Evolutionary conservation across 2,888 invertebrate species (phyloP).

Genomic region (Danaus chrysippus): DNA sequence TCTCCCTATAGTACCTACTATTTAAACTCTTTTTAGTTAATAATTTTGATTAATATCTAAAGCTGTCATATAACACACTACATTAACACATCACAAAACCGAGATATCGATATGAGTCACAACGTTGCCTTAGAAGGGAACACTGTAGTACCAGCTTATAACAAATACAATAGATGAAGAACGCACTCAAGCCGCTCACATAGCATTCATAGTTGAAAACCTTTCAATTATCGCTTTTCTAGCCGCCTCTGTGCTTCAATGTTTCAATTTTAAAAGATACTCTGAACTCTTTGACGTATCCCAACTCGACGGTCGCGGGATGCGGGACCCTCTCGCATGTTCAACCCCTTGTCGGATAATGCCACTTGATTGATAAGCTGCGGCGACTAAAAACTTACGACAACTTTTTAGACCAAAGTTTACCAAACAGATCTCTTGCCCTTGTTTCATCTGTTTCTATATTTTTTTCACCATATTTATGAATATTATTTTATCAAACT

Average conservation of each 20-base stretch:
- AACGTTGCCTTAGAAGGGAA: not conserved
- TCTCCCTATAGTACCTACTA: no score
- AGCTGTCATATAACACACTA: no score
- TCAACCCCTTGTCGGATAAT: conserved; percentile 37
- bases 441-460: no score
- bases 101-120: no score
- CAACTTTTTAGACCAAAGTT: no score
- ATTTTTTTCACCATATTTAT: no score
- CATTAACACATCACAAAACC: no score
- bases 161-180: conserved; percentile 24
- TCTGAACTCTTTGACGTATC: conserved; percentile 63
- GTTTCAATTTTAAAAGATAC: conserved; percentile 71
- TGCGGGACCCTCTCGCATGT: conserved; percentile 46
- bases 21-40: no score
- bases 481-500: no score
- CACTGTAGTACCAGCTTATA: conserved; percentile 8
- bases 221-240: conserved; percentile 57
- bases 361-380: conserved; percentile 44
- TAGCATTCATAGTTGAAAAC: conserved; percentile 36
- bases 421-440: no score
- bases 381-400: conserved; percentile 33
- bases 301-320: conserved; percentile 66
- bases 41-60: no score
- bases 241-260: conserved; percentile 61
- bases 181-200: conserved; percentile 28